These are phyloP conservation scores for Eilema caniola DNA, from an alignment of 2,888 invertebrate genomes.

Conservation along the genomic window DNA sequence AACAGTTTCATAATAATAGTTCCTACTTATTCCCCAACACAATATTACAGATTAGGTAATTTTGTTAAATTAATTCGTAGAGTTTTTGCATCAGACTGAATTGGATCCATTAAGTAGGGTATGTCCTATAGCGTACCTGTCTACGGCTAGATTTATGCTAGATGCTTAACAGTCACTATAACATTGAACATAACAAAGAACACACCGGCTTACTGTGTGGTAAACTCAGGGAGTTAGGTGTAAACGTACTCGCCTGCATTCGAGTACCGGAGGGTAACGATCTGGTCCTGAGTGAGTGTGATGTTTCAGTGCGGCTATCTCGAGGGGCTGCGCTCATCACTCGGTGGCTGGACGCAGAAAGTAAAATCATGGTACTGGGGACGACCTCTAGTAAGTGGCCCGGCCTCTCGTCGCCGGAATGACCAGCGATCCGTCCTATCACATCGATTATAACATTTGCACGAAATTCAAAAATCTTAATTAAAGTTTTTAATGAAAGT, in stretches of 20 bases:
- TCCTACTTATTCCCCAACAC: constrained; percentile 39
- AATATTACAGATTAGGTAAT: constrained; percentile 41
- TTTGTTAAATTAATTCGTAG: constrained; percentile 44
- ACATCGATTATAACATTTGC: constrained; percentile 83
- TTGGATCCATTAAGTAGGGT: constrained; percentile 43
- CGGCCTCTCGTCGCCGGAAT: constrained; percentile 78
- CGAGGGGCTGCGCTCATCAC: constrained; percentile 97
- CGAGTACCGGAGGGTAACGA: constrained; percentile 60
- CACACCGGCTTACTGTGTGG: constrained; percentile 56
- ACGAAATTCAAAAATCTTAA: constrained; percentile 71
- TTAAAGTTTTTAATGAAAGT: constrained; percentile 71
- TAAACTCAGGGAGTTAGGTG: constrained; percentile 45
- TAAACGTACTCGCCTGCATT: constrained; percentile 25
- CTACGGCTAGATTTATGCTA: constrained; percentile 64
- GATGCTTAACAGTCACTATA: constrained; percentile 68
- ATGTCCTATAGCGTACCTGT: constrained; percentile 59
- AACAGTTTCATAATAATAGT: constrained; percentile 39
- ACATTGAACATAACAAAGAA: constrained; percentile 68
- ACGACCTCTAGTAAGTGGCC: constrained; percentile 97
- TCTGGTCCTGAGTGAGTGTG: constrained; percentile 85
- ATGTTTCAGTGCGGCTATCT: constrained; percentile 95
- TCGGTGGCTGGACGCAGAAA: constrained; percentile 98
- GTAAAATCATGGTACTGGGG: constrained; percentile 99
- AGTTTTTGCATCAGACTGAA: constrained; percentile 46
- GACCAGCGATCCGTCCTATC: constrained; percentile 82